Base-by-base conservation (phyloP, 1,140 invertebrate species). In the Sweltsa coloradensis region DNA sequence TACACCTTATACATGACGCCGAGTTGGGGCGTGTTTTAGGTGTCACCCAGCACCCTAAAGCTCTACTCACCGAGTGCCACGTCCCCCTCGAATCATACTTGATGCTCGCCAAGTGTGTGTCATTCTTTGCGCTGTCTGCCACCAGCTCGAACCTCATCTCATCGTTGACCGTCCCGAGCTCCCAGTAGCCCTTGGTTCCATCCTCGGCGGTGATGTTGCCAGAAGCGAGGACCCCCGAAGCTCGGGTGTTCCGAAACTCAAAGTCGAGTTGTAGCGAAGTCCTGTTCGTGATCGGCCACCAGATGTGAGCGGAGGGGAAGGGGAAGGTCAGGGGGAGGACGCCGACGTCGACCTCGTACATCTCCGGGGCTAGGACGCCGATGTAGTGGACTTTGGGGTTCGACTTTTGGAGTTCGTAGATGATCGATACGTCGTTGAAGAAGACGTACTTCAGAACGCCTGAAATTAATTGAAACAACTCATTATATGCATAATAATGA, bases 261-360 rank as follows among this genome's bases (percentile, higher is more conserved):
- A 95, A 90, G 60, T 79, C 79, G 36, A 95, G 67, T 56, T 79
- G 79, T 47, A 94, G 71, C 47, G 76, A 76, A 19, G 60, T 50
- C 53, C 79, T 73, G 27, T 72, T 79, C 45, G 73, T 74, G 60
- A 79, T 75, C 21, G 83, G 79, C 81, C 85, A 85, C 79, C 82
- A 83, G 62, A 91, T 85, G 62, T 89, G 85, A 45, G 86, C 87
- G 34, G 82, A 83, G 29, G 86, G 79, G 61, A 90, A 90, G 13
- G 89, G 89, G 71, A 91, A 92, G 21, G 90, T 92, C 50, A 94
- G 83, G 7, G 90, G 89, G 58, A 93, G 89, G 21, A 88, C 81
- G 57, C 86, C 79, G 7, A 91, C 85, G 62, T 88, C 79, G 34
- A 78, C 75, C 60, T 90, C 87, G 51, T 81, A 79, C 56, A 86